phyloP scores from a whole-genome alignment of 2,797 vertebrate species.

The Crax fasciolata region DNA sequence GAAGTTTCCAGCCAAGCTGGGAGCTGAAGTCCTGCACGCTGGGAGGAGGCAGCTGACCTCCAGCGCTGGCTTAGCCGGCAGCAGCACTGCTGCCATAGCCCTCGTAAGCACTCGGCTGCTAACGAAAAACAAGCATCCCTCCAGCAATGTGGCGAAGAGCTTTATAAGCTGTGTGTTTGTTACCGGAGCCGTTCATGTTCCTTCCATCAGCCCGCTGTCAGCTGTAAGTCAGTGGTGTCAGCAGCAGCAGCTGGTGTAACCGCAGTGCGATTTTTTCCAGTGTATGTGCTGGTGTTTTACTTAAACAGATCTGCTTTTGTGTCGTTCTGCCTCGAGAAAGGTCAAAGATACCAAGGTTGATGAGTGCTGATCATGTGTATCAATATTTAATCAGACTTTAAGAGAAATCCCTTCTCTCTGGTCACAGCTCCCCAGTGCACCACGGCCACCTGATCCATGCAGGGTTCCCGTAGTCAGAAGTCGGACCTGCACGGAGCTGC shows the following conservation, averaged over 20 bases:
- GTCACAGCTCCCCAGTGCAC: neutral
- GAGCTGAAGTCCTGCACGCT: neutral
- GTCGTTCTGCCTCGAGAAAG: neutral
- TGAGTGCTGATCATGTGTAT: neutral
- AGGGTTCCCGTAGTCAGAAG: constrained; percentile 10
- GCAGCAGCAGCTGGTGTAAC: neutral
- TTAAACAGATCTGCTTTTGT: neutral
- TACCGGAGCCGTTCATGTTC: neutral
- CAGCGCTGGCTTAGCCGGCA: no score
- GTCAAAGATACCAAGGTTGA: neutral
- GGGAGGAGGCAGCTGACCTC: no score
- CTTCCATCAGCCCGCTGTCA: neutral
- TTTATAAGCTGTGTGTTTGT: neutral
- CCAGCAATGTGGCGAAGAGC: constrained; percentile 16
- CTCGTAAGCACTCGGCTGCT: constrained; percentile 26
- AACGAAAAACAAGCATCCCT: constrained; percentile 47
- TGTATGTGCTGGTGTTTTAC: neutral
- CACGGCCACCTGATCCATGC: no score
- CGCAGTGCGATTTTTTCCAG: neutral
- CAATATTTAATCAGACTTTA: neutral
- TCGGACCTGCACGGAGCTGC: neutral
- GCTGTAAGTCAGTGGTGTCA: neutral
- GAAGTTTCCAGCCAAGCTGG: neutral
- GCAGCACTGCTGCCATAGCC: no score
- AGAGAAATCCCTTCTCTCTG: neutral